Evolutionary conservation across 2,888 invertebrate genomes (phyloP).

Genomic region (Tachina fera): DNA sequence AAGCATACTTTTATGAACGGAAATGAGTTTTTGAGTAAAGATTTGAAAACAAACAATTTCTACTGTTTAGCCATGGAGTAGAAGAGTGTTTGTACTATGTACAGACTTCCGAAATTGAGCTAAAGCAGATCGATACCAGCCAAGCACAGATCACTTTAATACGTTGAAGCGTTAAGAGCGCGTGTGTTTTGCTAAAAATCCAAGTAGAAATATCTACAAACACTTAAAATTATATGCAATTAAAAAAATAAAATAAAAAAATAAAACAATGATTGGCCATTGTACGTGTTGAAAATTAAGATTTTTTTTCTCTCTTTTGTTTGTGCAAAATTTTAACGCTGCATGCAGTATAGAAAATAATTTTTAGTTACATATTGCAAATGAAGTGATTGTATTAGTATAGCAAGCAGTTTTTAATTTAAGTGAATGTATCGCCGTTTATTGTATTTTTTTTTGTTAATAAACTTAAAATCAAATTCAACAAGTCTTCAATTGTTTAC

Average conservation of each 20-base stretch:
- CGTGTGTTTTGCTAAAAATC: constrained; percentile 26
- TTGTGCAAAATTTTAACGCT: constrained; percentile 13
- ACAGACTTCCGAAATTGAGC: constrained; percentile 46
- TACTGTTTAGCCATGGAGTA: constrained; percentile 38
- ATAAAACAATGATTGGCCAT: not conserved
- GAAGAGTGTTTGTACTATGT: constrained; percentile 38
- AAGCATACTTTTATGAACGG: constrained; percentile 57
- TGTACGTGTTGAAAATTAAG: constrained; percentile 59
- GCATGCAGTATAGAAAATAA: not conserved
- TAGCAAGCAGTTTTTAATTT: not conserved
- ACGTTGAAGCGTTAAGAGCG: constrained; percentile 63
- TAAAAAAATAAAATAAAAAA: not conserved
- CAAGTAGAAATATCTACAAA: constrained; percentile 12
- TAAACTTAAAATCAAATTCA: constrained; percentile 18
- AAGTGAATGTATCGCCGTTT: constrained; percentile 11
- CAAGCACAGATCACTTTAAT: constrained; percentile 61
- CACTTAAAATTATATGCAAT: constrained; percentile 10
- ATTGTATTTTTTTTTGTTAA: constrained; percentile 3
- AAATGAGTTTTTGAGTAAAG: constrained; percentile 67
- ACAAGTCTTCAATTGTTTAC: constrained; percentile 13
- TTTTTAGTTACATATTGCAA: constrained; percentile 41
- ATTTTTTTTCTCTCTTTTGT: constrained; percentile 15
- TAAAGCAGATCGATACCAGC: constrained; percentile 18
- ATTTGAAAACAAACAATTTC: constrained; percentile 48
- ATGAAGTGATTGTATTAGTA: constrained; percentile 35